phyloP scores from a whole-genome alignment of 2,113 vertebrate genomes.

The Lynx canadensis region DNA sequence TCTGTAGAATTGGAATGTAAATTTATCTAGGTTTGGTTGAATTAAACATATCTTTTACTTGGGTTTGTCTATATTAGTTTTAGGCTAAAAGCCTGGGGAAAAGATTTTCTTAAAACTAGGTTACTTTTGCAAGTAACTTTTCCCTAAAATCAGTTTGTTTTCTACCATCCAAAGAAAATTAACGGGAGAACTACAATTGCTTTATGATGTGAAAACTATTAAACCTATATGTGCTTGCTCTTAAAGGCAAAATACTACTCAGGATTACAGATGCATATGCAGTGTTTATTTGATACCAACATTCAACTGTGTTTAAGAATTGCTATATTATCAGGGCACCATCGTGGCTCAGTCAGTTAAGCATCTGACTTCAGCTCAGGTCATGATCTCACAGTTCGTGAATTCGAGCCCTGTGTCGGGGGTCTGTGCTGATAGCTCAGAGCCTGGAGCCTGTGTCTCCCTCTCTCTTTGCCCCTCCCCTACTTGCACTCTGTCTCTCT shows the following conservation, averaged over 20 bases:
- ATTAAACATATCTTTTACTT: slow-evolving; percentile 20
- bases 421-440: no score
- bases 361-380: no score
- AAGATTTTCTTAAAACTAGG: background rate
- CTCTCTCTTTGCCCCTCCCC: no score
- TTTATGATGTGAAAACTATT: background rate
- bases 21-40: background rate
- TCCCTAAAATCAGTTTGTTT: background rate
- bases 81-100: background rate
- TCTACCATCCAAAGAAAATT: background rate
- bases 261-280: background rate
- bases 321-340: background rate
- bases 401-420: no score
- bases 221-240: background rate
- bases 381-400: no score
- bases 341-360: no score
- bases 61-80: background rate
- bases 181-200: background rate
- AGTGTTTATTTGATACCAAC: background rate
- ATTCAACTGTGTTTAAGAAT: background rate
- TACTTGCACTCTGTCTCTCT: no score
- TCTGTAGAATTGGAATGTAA: background rate
- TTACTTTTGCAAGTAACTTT: slow-evolving; percentile 22
- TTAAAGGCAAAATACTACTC: background rate
- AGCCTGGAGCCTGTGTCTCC: no score